A percentile compares a stretch with the other conserved stretches of the same genome.
Evolutionary conservation across 2,888 invertebrate species (phyloP).

Genomic region (Lycophotia porphyrea): DNA sequence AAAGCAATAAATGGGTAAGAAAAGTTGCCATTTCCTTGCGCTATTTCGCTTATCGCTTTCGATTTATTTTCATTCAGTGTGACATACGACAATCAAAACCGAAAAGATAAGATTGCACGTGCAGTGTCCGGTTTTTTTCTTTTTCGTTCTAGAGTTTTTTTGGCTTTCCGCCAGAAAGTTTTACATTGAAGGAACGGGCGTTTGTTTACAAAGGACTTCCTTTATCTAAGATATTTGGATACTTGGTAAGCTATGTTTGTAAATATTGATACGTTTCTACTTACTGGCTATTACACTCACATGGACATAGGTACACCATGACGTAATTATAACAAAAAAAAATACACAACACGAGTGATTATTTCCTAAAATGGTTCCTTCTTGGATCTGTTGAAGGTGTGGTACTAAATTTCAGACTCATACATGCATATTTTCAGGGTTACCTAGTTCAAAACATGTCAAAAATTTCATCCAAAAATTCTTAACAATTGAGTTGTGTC

Average conservation of each 20-base stretch:
- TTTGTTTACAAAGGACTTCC: slow-evolving; percentile 13
- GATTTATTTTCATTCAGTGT: slow-evolving; percentile 44
- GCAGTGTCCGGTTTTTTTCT: neutral
- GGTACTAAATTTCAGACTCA: neutral
- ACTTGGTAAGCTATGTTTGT: neutral
- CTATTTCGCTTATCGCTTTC: slow-evolving; percentile 54
- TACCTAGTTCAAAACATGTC: neutral
- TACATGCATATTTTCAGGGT: neutral
- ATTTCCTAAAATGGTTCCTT: neutral
- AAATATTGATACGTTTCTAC: neutral
- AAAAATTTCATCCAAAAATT: neutral
- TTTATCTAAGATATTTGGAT: slow-evolving; percentile 5
- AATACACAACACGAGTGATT: neutral
- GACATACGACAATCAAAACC: slow-evolving; percentile 44
- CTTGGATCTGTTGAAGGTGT: neutral
- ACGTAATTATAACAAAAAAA: neutral
- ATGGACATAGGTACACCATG: neutral
- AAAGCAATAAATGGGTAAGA: slow-evolving; percentile 47
- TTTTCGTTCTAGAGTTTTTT: slow-evolving; percentile 30
- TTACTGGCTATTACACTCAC: neutral
- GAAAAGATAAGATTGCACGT: slow-evolving; percentile 52
- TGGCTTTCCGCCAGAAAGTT: slow-evolving; percentile 39
- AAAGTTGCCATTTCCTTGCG: slow-evolving; percentile 41
- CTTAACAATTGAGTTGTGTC: neutral
- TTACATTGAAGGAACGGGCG: slow-evolving; percentile 26